Base-by-base conservation (phyloP, 2,888 invertebrate genomes). In the Eupithecia vulgata region DNA sequence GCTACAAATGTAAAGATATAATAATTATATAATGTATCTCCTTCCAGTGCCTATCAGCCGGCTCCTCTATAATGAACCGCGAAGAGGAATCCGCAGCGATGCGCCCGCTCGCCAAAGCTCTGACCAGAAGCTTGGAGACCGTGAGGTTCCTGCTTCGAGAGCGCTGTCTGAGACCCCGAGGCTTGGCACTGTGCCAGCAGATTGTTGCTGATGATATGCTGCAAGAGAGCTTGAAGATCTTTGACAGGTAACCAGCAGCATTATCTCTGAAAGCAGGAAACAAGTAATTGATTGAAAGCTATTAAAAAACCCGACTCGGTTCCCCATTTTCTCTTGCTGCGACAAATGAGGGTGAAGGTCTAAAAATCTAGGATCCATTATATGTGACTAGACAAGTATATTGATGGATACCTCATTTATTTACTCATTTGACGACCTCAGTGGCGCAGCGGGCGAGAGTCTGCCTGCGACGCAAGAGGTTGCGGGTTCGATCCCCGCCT, bases 31-130 rank as follows among this genome's bases (percentile, higher is more conserved):
- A 30, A 61, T 17, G 0, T 34, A 61, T 61, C 34, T 34, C 61
- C 12, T 95, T 95, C 4, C 92, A 98, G 97, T 99, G 99, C 89
- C 95, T 99, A 81, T 99, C 99, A 37, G 99, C 99, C 40, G 99
- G 99, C 61, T 99, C 99, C 0, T 99, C 99, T 70, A 99, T 99
- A 81, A 97, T 99, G 97, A 99, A 99, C 90, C 96, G 99, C 71
- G 99, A 99, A 90, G 95, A 97, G 70, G 99, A 99, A 91, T 99
- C 99, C 86, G 98, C 98, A 67, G 97, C 97, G 52, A 99, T 99
- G 98, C 97, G 99, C 45, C 99, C 99, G 0, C 91, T 99, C 76
- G 99, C 99, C 25, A 98, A 98, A 91, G 98, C 99, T 15, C 96
- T 99, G 66, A 99, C 99, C n/a, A 97, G 98, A 84, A 98, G 98